These are phyloP conservation scores for Caenorhabditis imperialis DNA, from an alignment of 2,888 invertebrate genomes.

Conservation along the genomic window DNA sequence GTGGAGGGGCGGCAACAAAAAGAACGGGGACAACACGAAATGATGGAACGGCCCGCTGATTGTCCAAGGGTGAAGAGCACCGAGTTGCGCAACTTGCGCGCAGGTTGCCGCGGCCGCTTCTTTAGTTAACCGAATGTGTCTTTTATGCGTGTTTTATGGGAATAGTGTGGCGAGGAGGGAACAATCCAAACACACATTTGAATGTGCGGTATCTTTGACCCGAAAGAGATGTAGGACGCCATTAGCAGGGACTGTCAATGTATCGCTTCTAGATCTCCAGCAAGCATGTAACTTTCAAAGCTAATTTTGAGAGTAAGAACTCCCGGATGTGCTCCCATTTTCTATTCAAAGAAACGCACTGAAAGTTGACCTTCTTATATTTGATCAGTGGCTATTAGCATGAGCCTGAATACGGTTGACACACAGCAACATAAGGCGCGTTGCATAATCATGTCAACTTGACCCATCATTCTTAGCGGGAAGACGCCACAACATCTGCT, in stretches of 20 bases:
- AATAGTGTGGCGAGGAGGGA: constrained; percentile 5
- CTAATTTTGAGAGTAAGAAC: too few relatives aligned
- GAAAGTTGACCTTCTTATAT: neutral
- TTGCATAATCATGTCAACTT: constrained; percentile 18
- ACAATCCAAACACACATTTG: neutral
- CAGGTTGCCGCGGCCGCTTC: too few relatives aligned
- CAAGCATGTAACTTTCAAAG: too few relatives aligned
- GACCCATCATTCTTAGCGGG: constrained; percentile 5
- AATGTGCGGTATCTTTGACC: neutral
- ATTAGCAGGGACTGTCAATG: too few relatives aligned
- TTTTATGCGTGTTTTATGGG: constrained; percentile 35
- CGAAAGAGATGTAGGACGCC: too few relatives aligned
- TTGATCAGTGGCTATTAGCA: too few relatives aligned
- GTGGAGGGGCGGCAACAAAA: constrained; percentile 24
- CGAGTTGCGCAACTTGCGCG: constrained; percentile 33
- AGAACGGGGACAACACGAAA: constrained; percentile 1
- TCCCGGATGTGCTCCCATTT: too few relatives aligned
- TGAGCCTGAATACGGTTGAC: neutral
- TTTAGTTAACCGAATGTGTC: too few relatives aligned
- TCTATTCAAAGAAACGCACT: too few relatives aligned
- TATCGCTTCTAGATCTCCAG: neutral
- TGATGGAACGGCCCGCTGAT: constrained; percentile 18
- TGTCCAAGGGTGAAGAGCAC: constrained; percentile 35
- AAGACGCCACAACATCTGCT: neutral
- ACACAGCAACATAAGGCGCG: constrained; percentile 19